Evolutionary conservation across 2,113 vertebrate genomes (phyloP).

Genomic region (Esox niger): DNA sequence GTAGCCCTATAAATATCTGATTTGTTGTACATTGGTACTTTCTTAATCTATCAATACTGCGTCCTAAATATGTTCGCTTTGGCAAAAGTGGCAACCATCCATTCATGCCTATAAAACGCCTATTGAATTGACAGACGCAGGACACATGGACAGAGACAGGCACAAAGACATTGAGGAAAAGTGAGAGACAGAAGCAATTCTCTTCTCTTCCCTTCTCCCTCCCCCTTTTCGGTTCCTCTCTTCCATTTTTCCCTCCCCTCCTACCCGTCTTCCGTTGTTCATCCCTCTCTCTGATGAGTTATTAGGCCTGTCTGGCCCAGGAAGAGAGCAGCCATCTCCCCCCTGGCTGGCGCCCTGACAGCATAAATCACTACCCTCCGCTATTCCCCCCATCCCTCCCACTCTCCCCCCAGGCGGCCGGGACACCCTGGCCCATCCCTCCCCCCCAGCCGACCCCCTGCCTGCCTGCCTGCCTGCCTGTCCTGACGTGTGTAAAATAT

Average conservation of each 20-base stretch:
- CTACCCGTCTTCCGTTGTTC: slow-evolving; percentile 15
- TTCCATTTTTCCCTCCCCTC: slow-evolving; percentile 48
- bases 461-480: slow-evolving; percentile 29
- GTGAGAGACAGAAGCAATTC: background rate
- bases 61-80: no score
- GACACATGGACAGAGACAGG: slow-evolving; percentile 14
- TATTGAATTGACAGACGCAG: no score
- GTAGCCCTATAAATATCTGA: no score
- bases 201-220: slow-evolving; percentile 16
- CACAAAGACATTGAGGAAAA: slow-evolving; percentile 1
- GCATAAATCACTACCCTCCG: slow-evolving; percentile 47
- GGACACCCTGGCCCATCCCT: slow-evolving; percentile 22
- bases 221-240: slow-evolving; percentile 37
- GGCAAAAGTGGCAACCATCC: no score
- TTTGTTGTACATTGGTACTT: no score
- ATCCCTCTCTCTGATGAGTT: slow-evolving; percentile 57
- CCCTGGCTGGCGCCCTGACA: slow-evolving; percentile 61
- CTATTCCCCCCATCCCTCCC: background rate
- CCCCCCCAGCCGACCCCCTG: slow-evolving; percentile 22
- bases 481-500: slow-evolving; percentile 64
- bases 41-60: no score
- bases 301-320: slow-evolving; percentile 66
- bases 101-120: no score
- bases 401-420: slow-evolving; percentile 13
- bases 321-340: slow-evolving; percentile 64